Evolutionary conservation across 2,888 invertebrate genomes (phyloP).

Genomic region (Meta bourneti): DNA sequence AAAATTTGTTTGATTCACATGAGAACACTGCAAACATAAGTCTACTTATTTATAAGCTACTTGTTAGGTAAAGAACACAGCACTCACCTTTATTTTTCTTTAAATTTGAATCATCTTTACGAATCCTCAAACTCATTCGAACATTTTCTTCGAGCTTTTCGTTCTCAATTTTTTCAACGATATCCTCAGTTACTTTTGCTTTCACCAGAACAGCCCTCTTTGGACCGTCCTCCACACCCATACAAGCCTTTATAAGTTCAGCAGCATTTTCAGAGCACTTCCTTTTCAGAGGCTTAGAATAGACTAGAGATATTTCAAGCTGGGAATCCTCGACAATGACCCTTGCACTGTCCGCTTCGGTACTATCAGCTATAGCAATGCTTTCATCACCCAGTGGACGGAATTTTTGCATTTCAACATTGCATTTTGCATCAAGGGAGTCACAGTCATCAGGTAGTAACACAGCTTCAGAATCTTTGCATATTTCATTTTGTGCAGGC

Average conservation of each 20-base stretch:
- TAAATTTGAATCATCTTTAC: constrained; percentile 62
- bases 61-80: too few species aligned
- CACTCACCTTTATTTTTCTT: constrained; percentile 70
- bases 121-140: constrained; percentile 68
- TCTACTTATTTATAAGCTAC: too few species aligned
- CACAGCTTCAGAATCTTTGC: constrained; percentile 41
- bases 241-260: constrained; percentile 84
- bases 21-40: too few species aligned
- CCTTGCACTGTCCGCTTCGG: constrained; percentile 78
- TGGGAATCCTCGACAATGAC: constrained; percentile 63
- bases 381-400: constrained; percentile 75
- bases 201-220: constrained; percentile 75
- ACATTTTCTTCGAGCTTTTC: constrained; percentile 68
- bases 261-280: constrained; percentile 85
- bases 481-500: constrained; percentile 40
- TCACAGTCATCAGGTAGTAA: constrained; percentile 39
- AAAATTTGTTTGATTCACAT: too few species aligned
- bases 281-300: constrained; percentile 83
- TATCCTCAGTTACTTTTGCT: constrained; percentile 63
- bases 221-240: constrained; percentile 82
- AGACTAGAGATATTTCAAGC: constrained; percentile 75
- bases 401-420: constrained; percentile 68
- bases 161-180: constrained; percentile 68
- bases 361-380: constrained; percentile 56
- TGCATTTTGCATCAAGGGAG: constrained; percentile 49